Evolutionary conservation across 2,888 invertebrate species (phyloP), one percentile per base, ranked within the genome.

Genomic region (Patella ulyssiponensis): DNA sequence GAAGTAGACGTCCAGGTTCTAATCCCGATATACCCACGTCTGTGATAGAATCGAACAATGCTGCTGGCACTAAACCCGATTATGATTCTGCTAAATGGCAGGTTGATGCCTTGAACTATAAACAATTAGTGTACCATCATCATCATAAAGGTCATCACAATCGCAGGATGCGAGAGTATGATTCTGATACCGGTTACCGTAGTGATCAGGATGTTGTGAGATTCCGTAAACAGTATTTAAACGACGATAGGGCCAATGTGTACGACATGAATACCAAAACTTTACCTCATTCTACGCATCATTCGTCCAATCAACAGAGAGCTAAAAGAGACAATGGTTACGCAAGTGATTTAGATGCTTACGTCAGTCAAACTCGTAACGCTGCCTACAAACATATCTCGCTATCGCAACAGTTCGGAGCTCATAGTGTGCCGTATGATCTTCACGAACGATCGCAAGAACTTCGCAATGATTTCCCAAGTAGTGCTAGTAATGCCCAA

Each of bases 121-220:
- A 71, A 52, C 71, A 58, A 56, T 33, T 51, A 23, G 54, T 69
- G 56, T 73, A 73, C 12, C 77, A 80, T 27, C 80, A 80, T 69
- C 71, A 74, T 64, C 71, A 75, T 52, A 78, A 69, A 44, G 75
- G 80, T 4, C 71, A 78, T 14, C 78, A 81, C 9, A 84, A 84
- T 69, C 80, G 84, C 9, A 81, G 85, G 53, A 80, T 83, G 77
- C 77, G 87, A 71, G 90, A 89, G 15, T 91, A 91, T 76, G 90
- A 90, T 73, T 90, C 90, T 0, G 91, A 91, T 80, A 89, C 89
- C 7, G 91, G 90, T 76, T 90, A 90, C 81, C 83, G 88, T 53
- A 90, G 90, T 81, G 90, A 91, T 73, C 85, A 85, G 51, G 88
- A 87, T 69, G 69, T 84, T 12, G 74, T 85, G 7, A 79, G 81